These are phyloP conservation scores for Atrina japonica DNA, from an alignment of 2,888 invertebrate species.

Conservation along the genomic window DNA sequence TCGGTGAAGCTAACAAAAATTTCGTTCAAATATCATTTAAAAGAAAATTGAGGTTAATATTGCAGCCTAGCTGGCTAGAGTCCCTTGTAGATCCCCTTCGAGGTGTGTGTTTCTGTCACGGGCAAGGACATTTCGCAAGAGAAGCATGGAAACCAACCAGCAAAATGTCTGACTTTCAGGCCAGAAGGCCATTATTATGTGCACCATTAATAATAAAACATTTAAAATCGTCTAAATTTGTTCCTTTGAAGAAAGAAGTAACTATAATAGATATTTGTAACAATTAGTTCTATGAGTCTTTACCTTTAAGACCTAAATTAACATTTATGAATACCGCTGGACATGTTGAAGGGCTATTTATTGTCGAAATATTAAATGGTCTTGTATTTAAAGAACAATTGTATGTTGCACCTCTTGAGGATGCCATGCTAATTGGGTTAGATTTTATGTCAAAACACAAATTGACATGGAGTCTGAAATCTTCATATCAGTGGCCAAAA, in stretches of 20 bases:
- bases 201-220: no score
- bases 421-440: not conserved
- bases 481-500: not conserved
- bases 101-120: no score
- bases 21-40: no score
- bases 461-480: not conserved
- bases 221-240: no score
- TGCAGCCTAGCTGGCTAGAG: no score
- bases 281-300: conserved; percentile 31
- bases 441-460: not conserved
- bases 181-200: not conserved
- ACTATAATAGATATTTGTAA: conserved; percentile 29
- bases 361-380: conserved; percentile 15
- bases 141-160: no score
- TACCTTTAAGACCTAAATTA: conserved; percentile 22
- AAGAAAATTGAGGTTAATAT: no score
- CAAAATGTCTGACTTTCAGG: not conserved
- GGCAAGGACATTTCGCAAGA: no score
- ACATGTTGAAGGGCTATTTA: conserved; percentile 27
- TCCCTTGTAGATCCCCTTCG: no score
- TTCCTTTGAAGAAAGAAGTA: not conserved
- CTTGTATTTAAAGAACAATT: not conserved
- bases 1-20: no score
- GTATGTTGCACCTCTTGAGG: not conserved
- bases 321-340: conserved; percentile 40